Base-by-base conservation (phyloP, 2,888 invertebrate species). In the Drosophila subsilvestris region DNA sequence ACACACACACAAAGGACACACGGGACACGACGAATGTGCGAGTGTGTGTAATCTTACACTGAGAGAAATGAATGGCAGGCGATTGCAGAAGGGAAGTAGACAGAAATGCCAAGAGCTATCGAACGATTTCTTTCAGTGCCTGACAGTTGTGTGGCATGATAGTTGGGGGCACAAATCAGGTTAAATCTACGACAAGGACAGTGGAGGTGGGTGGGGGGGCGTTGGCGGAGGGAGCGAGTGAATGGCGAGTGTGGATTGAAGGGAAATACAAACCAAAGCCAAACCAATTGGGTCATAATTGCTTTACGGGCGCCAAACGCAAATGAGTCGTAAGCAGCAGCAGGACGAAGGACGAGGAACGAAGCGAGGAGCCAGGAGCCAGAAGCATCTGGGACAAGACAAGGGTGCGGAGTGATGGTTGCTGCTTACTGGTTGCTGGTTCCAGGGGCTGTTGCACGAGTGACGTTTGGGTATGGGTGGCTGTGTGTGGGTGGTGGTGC, bases 251-350 rank as follows among this genome's bases (percentile, higher is more conserved):
- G 70, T 42, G 56, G 53, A 29, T 43, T 22, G 47, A 42, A 42
- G 60, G 67, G 74, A 45, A 59, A 59, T 59, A 67, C 71, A 83
- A 78, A 78, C 80, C 84, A 78, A 80, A 82, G 83, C 76, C 74
- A 80, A 78, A 79, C 79, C 85, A 83, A 87, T 83, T 83, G 82
- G 82, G 88, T 83, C 82, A 87, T 85, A 83, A 83, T 85, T 87
- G 87, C 88, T 79, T 87, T 87, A 82, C 72, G 81, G 63, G 78
- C 78, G 68, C 81, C 81, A 76, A 80, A 78, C 78, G 81, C 82
- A 82, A 87, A 82, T 82, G 85, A 82, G 79, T 79, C 76, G 79
- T 79, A 75, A 79, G 78, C 63, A 57, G 60, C 48, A 12, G 45
- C 56, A 44, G 61, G 32, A 44, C 57, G 49, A 29, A n/a, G 61